phyloP scores from a whole-genome alignment of 2,113 vertebrate genomes.

The Kobus ellipsiprymnus region DNA sequence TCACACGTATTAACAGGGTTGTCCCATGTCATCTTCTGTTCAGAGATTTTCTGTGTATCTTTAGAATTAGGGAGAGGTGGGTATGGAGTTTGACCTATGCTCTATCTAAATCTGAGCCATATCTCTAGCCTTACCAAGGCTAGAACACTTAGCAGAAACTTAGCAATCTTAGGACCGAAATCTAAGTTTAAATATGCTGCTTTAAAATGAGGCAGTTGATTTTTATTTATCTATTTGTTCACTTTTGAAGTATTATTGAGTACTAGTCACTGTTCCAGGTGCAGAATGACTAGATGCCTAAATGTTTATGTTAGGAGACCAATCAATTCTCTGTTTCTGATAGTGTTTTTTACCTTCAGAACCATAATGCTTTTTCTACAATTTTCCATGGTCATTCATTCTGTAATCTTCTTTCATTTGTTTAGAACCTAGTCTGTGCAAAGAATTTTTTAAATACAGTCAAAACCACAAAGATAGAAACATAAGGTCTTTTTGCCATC shows the following conservation, averaged over 20 bases:
- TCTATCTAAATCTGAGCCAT: not conserved
- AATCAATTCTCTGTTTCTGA: not conserved
- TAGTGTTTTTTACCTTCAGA: not conserved
- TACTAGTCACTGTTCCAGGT: not conserved
- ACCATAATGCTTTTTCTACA: not conserved
- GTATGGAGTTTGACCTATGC: not conserved
- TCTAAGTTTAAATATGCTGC: not conserved
- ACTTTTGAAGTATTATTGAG: not conserved
- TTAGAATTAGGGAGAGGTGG: not conserved
- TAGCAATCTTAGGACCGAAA: not conserved
- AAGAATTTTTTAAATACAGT: not conserved
- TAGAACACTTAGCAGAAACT: not conserved
- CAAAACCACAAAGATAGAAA: not conserved
- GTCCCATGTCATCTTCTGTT: not conserved
- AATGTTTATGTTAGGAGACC: not conserved
- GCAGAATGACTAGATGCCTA: not conserved
- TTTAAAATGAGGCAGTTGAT: slow-evolving; percentile 9
- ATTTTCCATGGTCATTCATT: not conserved
- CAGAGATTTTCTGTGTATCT: not conserved
- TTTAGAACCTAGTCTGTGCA: not conserved
- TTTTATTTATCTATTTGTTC: not conserved
- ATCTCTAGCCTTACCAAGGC: not conserved
- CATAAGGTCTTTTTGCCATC: not conserved
- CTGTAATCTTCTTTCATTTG: not conserved
- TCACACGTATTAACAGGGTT: not conserved